Evolutionary conservation across 2,113 vertebrate species (phyloP), one percentile per base, ranked within the genome.

Genomic region (Cynocephalus volans): DNA sequence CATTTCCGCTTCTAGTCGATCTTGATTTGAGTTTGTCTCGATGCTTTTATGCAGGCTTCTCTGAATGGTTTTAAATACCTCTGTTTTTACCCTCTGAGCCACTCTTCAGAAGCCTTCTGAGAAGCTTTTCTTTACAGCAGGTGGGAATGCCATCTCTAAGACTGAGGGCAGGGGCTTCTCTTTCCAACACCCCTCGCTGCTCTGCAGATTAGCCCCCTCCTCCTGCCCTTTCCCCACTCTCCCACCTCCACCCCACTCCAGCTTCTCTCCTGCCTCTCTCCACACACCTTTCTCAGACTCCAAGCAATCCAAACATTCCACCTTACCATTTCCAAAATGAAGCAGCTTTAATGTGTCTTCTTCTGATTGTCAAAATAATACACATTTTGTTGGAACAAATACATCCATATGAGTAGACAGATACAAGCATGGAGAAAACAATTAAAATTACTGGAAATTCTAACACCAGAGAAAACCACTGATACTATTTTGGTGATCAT

Each of bases 1-100:
- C 87, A 48, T 86, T 93, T 97, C 83, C 41, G 90, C 54, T 93
- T 96, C 82, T 45, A 73, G 75, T 73, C 58, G 54, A 80, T 72
- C 80, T 81, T 75, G 77, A 95, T 70, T 88, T 84, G 76, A 10
- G 4, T 85, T 93, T 73, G 86, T 92, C 93, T 82, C 62, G 64
- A 87, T 65, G 82, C 26, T 79, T 96, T 82, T 79, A 77, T 52
- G 67, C 4, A 58, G 6, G 26, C n/a, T 80, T 86, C 79, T 77
- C 48, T 11, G 58, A 91, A 76, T 33, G 48, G 28, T 67, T 95
- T 88, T n/a, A 82, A 81, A 75, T 69, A 13, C 5, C 48, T 17
- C 41, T 24, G 41, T 76, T 54, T 93, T 82, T 8, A 54, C 70
- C 54, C 69, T 86, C 79, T 17, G 64, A 93, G 77, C 28, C 77